A percentile compares a stretch with the other conserved stretches of the same genome.
Evolutionary conservation across 2,113 vertebrate species (phyloP).

Genomic region (Notiomystis cincta): DNA sequence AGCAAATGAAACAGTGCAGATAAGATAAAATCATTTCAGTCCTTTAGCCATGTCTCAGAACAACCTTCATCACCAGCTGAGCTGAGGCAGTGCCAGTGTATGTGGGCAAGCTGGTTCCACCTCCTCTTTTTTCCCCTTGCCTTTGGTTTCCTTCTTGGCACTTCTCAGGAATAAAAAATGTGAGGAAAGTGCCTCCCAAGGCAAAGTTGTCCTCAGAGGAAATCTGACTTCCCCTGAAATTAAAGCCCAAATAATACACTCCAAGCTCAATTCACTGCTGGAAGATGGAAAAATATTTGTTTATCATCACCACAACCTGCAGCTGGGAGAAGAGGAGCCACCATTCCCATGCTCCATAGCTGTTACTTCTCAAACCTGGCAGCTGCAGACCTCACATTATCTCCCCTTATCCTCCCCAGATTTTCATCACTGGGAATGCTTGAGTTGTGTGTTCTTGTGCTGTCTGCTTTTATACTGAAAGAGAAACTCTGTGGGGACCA

Average conservation of each 20-base stretch:
- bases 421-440: neutral
- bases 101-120: neutral
- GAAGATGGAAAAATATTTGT: neutral
- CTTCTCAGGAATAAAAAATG: neutral
- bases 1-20: fast-evolving
- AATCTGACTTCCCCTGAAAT: neutral
- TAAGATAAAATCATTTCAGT: neutral
- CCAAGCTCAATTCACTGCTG: neutral
- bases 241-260: neutral
- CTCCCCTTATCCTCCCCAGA: neutral
- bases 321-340: neutral
- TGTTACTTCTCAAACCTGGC: neutral
- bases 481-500: neutral
- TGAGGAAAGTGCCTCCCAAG: neutral
- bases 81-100: neutral
- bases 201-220: neutral
- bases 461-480: neutral
- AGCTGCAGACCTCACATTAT: neutral
- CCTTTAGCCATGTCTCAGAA: neutral
- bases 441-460: neutral
- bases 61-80: neutral
- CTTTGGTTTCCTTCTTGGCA: neutral
- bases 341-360: neutral
- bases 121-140: neutral
- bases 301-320: neutral